Evolutionary conservation across 2,113 vertebrate genomes (phyloP), one percentile per base, ranked within the genome.

Genomic region (Lepus europaeus): DNA sequence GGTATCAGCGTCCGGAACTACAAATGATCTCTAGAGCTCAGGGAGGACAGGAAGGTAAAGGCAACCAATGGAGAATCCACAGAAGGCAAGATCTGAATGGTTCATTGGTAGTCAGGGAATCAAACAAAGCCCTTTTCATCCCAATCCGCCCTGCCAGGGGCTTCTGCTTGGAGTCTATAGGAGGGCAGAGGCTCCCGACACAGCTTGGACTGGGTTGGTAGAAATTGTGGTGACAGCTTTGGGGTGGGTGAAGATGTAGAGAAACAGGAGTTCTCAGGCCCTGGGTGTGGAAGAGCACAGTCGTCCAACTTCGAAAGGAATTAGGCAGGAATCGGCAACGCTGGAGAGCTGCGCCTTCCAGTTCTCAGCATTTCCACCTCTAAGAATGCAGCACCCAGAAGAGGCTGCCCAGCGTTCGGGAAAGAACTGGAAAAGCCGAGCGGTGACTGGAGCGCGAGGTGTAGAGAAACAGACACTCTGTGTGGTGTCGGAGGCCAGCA

Each of bases 301-400:
- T 0, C 53, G n/a, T 64, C 82, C 63, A 7, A 23, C n/a, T 33
- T 36, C n/a, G 73, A 85, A 56, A 49, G 31, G 68, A 11, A 56
- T 63, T 11, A 78, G 49, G 39, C 64, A 36, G 11, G 36, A 39
- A 31, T 69, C 39, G 64, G 78, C 14, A 29, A 53, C 90, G 56
- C 83, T 39, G 23, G 13, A 63, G n/a, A 64, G 27, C 27, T 3
- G 23, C 66, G 27, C 17, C 3, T 77, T 61, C 27, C 7, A 73
- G 31, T 87, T 84, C 27, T 76, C 45, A 82, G 27, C 63, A 79
- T 89, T 81, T 93, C 70, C 39, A 9, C 49, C 83, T 84, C 84
- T 64, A 68, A 45, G 70, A 83, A 13, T 5, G 70, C 0, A 33
- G 70, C 0, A 45, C 29, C 59, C 90, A 20, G 45, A 93, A 89